Percentiles rank a stretch among this genome's conserved stretches.
These are phyloP conservation scores for Spinibarbus caldwelli DNA, from an alignment of 2,797 vertebrate species.

Conservation along the genomic window DNA sequence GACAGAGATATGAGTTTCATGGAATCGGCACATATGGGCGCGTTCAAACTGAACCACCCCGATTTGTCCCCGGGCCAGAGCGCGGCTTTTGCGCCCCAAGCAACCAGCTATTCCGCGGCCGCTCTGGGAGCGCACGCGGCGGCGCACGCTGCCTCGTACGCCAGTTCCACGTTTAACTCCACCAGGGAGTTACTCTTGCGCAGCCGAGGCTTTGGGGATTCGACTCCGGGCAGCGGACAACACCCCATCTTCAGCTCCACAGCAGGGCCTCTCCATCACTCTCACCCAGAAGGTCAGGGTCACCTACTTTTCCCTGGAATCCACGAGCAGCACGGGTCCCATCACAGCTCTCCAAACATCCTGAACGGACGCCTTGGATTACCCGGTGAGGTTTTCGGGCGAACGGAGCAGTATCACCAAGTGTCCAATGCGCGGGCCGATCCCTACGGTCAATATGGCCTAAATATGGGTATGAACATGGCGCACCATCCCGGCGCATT, in stretches of 20 bases:
- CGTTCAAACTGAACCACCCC: constrained; percentile 84
- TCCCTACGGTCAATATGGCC: constrained; percentile 87
- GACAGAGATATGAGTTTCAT: constrained; percentile 86
- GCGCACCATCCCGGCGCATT: constrained; percentile 86
- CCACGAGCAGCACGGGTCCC: constrained; percentile 81
- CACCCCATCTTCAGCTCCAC: constrained; percentile 78
- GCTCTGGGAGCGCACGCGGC: constrained; percentile 79
- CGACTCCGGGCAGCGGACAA: constrained; percentile 73
- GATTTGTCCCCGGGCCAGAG: constrained; percentile 83
- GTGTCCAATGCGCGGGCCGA: constrained; percentile 85
- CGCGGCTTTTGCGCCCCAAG: constrained; percentile 76
- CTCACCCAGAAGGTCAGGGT: constrained; percentile 82
- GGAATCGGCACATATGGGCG: constrained; percentile 85
- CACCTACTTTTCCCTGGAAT: constrained; percentile 83
- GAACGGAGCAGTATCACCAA: constrained; percentile 87
- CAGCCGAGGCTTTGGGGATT: constrained; percentile 84
- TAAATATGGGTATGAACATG: constrained; percentile 88
- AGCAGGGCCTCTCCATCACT: constrained; percentile 77
- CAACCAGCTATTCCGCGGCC: constrained; percentile 79
- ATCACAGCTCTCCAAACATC: constrained; percentile 80
- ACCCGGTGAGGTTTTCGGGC: constrained; percentile 84
- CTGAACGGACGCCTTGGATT: constrained; percentile 85
- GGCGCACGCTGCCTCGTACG: constrained; percentile 84
- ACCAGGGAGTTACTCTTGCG: constrained; percentile 88
- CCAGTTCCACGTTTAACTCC: constrained; percentile 83